phyloP scores from a whole-genome alignment of 2,797 vertebrate genomes.

The Sebastes oblongus region DNA sequence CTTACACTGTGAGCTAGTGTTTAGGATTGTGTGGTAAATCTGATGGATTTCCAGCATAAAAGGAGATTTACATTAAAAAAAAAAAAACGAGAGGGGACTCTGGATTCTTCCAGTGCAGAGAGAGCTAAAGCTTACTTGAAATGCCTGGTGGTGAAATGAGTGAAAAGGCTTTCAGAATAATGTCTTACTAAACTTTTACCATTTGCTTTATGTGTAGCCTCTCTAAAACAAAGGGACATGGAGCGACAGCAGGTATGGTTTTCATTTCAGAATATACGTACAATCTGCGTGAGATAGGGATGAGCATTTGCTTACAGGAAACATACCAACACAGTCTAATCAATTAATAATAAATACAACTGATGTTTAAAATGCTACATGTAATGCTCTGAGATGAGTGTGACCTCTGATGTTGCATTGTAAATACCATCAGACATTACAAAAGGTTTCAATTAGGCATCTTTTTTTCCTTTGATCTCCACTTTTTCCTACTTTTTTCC shows the following conservation, averaged over 20 bases:
- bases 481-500: neutral
- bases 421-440: neutral
- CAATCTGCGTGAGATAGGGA: neutral
- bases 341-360: neutral
- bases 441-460: neutral
- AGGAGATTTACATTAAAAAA: neutral
- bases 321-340: neutral
- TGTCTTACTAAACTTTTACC: neutral
- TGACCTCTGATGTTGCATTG: neutral
- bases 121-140: neutral
- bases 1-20: neutral
- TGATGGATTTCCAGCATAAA: constrained; percentile 6
- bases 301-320: neutral
- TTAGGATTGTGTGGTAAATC: neutral
- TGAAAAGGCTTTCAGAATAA: neutral
- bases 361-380: neutral
- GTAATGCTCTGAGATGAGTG: neutral
- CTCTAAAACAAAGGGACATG: neutral
- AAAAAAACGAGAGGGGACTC: neutral
- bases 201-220: neutral
- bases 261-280: neutral
- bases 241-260: neutral
- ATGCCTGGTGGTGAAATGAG: neutral
- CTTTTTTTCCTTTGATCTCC: neutral
- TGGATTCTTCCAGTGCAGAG: neutral